phyloP scores from a whole-genome alignment of 2,888 invertebrate species.

The Polylopha cassiicola region DNA sequence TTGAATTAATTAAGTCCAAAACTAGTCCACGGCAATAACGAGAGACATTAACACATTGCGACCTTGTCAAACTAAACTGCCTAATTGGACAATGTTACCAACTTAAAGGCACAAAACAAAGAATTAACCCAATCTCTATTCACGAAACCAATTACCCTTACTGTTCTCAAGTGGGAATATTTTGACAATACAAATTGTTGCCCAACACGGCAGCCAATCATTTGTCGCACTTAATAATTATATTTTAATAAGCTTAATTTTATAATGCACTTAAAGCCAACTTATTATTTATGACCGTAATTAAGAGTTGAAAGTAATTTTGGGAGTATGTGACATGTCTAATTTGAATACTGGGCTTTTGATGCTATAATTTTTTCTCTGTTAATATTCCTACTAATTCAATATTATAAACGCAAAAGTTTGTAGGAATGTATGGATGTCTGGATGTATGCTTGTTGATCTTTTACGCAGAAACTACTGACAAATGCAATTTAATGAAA shows the following conservation, averaged over 20 bases:
- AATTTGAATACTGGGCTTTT: slow-evolving; percentile 14
- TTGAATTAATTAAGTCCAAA: slow-evolving; percentile 39
- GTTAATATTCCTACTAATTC: too few relatives aligned
- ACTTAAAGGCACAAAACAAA: slow-evolving; percentile 35
- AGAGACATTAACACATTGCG: slow-evolving; percentile 44
- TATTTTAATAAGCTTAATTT: slow-evolving; percentile 13
- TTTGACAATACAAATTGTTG: slow-evolving; percentile 48
- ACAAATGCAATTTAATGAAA: too few relatives aligned
- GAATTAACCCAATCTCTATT: slow-evolving; percentile 50
- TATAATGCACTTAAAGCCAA: slow-evolving; percentile 1
- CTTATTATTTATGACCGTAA: slow-evolving; percentile 14
- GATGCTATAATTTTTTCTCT: too few relatives aligned
- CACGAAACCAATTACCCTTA: slow-evolving; percentile 54
- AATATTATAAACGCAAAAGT: too few relatives aligned
- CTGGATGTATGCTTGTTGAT: too few relatives aligned
- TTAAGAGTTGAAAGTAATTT: slow-evolving; percentile 14
- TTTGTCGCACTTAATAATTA: slow-evolving; percentile 28
- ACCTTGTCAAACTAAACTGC: slow-evolving; percentile 43
- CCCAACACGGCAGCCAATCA: slow-evolving; percentile 28
- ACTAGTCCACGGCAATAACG: slow-evolving; percentile 43
- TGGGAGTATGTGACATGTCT: slow-evolving; percentile 10
- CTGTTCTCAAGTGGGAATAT: slow-evolving; percentile 59
- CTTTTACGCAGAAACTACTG: too few relatives aligned
- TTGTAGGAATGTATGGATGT: too few relatives aligned
- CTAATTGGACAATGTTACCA: slow-evolving; percentile 53